Evolutionary conservation across 2,113 vertebrate species (phyloP).

Genomic region (Mastomys coucha): DNA sequence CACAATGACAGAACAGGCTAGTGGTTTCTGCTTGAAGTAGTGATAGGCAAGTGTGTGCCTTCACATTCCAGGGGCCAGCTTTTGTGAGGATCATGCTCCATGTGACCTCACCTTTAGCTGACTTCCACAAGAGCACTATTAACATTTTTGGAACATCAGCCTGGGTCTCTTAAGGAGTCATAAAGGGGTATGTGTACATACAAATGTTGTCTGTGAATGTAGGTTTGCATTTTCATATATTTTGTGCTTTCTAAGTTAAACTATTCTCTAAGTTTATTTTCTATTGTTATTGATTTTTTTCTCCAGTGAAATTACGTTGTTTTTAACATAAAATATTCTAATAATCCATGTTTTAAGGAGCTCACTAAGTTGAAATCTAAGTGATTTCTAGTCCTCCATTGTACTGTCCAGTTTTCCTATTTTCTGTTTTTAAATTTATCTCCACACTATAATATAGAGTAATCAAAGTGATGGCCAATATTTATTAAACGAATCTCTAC

Average conservation of each 20-base stretch:
- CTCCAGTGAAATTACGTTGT: background rate
- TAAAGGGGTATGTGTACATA: background rate
- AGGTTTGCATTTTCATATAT: background rate
- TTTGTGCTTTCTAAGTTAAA: background rate
- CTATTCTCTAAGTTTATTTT: background rate
- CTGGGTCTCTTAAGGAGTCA: background rate
- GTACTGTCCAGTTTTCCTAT: background rate
- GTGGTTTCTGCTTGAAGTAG: background rate
- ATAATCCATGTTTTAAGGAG: constrained; percentile 45
- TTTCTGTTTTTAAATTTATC: constrained; percentile 16
- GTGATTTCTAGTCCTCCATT: constrained; percentile 19
- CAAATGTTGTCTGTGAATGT: background rate
- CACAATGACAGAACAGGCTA: background rate
- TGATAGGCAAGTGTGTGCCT: background rate
- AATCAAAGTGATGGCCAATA: background rate
- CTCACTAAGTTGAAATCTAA: background rate
- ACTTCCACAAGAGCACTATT: background rate
- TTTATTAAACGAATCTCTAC: background rate
- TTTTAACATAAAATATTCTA: background rate
- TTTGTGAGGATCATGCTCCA: background rate
- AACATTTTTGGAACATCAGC: background rate
- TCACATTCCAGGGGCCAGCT: background rate
- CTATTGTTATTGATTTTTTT: background rate
- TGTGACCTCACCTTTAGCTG: background rate
- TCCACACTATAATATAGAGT: background rate